Evolutionary conservation across 2,797 vertebrate species (phyloP), one percentile per base, ranked within the genome.

Genomic region (Chanos chanos): DNA sequence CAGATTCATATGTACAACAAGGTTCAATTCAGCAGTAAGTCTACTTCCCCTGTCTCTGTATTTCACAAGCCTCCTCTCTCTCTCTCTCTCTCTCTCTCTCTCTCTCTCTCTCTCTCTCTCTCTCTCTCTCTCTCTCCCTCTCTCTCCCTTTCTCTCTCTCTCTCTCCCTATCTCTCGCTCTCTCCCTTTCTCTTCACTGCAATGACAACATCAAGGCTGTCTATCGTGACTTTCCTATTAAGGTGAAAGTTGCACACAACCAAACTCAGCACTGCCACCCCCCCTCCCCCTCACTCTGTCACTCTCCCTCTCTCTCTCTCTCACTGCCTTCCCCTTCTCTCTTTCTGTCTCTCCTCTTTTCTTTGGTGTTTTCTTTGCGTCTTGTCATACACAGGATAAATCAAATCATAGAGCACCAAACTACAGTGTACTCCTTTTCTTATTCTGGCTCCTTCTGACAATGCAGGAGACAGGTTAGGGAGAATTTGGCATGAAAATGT

Each of bases 371-470:
- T 70, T 70, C 75, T 77, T 80, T 81, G 75, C 81, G 78, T 76
- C 61, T 73, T 80, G 70, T 79, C 78, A 73, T 48, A 69, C 52
- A 72, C 73, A 43, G 56, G n/a, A 78, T 59, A 78, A 79, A 83
- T 83, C 79, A 83, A 77, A 81, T 80, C 47, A 24, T 67, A 77
- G 83, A 47, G 72, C 75, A 81, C 83, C 33, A 59, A 82, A 73
- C 70, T 63, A 72, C 55, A 9, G 59, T 52, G 43, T 30, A 36
- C 18, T 30, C 25, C 16, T 43, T 70, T 77, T 83, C 75, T 73
- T 72, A 75, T 21, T 65, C 69, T 56, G 68, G 76, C 79, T 78
- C 44, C 19, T 56, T 75, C 70, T 79, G 79, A 77, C 79, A 80
- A 72, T 10, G 9, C 49, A 22, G 58, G 50, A 75, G 74, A 81